Conservation (phyloP, 2,113 vertebrate genomes). For the Callorhinus ursinus region DNA sequence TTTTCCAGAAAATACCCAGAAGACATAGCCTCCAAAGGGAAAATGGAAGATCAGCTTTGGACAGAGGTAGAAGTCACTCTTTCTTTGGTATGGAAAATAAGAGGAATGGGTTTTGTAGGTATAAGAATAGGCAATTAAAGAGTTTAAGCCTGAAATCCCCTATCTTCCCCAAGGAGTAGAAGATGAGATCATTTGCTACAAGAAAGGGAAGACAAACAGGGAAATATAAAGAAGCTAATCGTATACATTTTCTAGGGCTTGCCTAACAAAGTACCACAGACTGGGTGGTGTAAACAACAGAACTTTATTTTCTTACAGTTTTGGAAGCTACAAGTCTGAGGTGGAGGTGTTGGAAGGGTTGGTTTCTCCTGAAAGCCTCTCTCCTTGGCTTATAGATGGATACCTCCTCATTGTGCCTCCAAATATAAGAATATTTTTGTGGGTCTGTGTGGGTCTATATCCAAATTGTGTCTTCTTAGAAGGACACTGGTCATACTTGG, state of each 20-base stretch:
- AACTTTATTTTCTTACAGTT: background rate
- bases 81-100: background rate
- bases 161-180: background rate
- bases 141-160: background rate
- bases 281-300: background rate
- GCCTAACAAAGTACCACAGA: background rate
- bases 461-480: background rate
- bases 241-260: background rate
- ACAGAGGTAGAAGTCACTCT: background rate
- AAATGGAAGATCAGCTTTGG: background rate
- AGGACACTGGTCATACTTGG: background rate
- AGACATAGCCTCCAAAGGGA: background rate
- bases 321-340: background rate
- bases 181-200: background rate
- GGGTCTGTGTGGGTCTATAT: background rate
- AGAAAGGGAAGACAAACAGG: background rate
- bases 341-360: background rate
- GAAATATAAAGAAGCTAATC: background rate
- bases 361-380: background rate
- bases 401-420: background rate
- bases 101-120: background rate
- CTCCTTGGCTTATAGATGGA: background rate
- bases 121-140: background rate
- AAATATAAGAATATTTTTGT: background rate
- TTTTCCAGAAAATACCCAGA: background rate